These are phyloP conservation scores for Montipora sp. DNA, from an alignment of 64 coral and sea anemone genomes.

Conservation along the genomic window DNA sequence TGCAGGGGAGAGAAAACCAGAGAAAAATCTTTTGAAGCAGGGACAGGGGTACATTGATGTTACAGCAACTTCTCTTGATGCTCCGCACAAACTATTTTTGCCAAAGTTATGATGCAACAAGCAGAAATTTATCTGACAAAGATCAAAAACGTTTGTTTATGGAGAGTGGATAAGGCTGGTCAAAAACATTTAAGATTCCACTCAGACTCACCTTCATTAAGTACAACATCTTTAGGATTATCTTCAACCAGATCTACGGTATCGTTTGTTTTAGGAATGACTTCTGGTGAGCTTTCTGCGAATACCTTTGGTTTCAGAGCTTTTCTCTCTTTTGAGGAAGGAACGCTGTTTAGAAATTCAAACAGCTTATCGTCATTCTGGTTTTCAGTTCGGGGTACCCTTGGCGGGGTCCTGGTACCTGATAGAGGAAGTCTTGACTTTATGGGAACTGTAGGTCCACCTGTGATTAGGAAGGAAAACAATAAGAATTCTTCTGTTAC, in stretches of 20 bases:
- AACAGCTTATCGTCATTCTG: constrained; percentile 93
- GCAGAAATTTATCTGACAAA: too few species aligned
- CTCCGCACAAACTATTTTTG: too few species aligned
- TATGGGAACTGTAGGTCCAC: constrained; percentile 60
- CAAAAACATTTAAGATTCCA: too few species aligned
- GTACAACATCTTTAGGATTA: background rate
- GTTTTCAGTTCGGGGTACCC: constrained; percentile 62
- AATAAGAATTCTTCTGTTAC: background rate
- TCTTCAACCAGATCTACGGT: background rate
- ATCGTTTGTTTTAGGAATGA: constrained; percentile 4
- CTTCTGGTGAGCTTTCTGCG: constrained; percentile 28
- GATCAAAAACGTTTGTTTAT: too few species aligned
- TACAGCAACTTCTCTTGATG: too few species aligned
- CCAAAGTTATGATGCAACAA: too few species aligned
- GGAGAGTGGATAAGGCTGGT: too few species aligned
- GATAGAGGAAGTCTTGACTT: constrained; percentile 58
- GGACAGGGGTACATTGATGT: too few species aligned
- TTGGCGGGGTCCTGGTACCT: constrained; percentile 58
- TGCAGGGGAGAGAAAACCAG: too few species aligned
- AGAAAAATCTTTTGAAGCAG: too few species aligned
- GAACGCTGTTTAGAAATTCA: constrained; percentile 89
- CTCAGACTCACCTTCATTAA: constrained; percentile 11
- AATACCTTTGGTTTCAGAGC: constrained; percentile 50
- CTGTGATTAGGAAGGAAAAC: background rate
- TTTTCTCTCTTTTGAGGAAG: constrained; percentile 74